Base-by-base conservation (phyloP, 1,140 invertebrate genomes). In the Drosophila quadrilineata region DNA sequence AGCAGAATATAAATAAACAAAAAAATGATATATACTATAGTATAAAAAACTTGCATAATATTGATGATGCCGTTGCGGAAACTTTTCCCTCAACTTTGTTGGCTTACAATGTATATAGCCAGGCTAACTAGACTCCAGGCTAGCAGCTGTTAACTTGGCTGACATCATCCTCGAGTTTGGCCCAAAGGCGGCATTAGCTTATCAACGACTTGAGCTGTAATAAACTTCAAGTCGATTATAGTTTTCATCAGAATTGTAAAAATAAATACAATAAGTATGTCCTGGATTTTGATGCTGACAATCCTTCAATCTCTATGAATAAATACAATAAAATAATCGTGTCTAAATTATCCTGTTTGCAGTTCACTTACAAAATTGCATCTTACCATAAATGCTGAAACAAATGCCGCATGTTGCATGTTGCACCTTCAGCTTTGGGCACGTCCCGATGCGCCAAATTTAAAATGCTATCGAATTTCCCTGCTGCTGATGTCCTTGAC, bases 381-480 rank as follows among this genome's bases (percentile, higher is more conserved):
- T n/a, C n/a, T n/a, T n/a, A n/a, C n/a, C 31, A 69, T 69, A 84
- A 58, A 72, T 62, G 58, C 26, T 40, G 16, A 19, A 45, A 22
- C 40, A 60, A 14, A 36, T 14, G 33, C 43, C 28, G 26, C 38
- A 29, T 9, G 22, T n/a, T n/a, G n/a, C n/a, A n/a, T n/a, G n/a
- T n/a, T n/a, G n/a, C n/a, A n/a, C n/a, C n/a, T 16, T 4, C 8
- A 28, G 26, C 22, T 9, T 49, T 54, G 72, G 62, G 36, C 58
- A 29, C 19, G 26, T 22, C 40, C 67, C 31, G 41, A 59, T 58
- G 43, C 56, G 48, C 59, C 69, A 77, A 73, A 67, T 84, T 84
- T 57, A 29, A 60, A 84, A 85, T 84, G 77, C 77, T 77, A 77
- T 85, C 74, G 69, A 73, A 84, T 82, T 77, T 85, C 65, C 65